These are phyloP conservation scores for Pollenia griseotomentosa DNA, from an alignment of 2,888 invertebrate genomes.

Conservation along the genomic window DNA sequence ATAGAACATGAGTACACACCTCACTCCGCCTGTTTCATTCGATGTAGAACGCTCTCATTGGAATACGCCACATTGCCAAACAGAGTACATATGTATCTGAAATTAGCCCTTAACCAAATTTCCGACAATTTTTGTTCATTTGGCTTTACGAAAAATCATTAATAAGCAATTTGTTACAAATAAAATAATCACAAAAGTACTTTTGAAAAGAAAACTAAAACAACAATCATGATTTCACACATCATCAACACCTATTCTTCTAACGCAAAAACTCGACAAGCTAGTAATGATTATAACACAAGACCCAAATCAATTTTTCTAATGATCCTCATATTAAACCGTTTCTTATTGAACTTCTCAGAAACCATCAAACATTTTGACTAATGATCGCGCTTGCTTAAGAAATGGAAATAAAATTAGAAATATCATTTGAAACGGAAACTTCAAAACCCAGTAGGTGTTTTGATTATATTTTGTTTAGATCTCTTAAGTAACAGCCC, in stretches of 20 bases:
- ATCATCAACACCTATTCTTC: conserved; percentile 65
- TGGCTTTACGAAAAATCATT: conserved; percentile 17
- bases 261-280: not conserved
- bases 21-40: no score
- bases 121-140: not conserved
- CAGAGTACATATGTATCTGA: no score
- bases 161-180: conserved; percentile 64
- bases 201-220: conserved; percentile 15
- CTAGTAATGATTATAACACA: not conserved
- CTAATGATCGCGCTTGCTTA: conserved; percentile 41
- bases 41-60: not conserved
- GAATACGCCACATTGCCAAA: no score
- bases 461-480: conserved; percentile 67
- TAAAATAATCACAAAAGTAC: conserved; percentile 16
- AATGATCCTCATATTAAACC: conserved; percentile 68
- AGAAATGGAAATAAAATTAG: no score
- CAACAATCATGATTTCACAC: conserved; percentile 62
- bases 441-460: conserved; percentile 63
- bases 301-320: conserved; percentile 66
- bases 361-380: conserved; percentile 50
- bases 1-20: no score
- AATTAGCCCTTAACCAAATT: not conserved
- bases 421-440: conserved; percentile 15
- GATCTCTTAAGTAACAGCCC: conserved; percentile 51
- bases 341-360: conserved; percentile 6